Conservation (phyloP, 2,113 vertebrate species). For the Strigops habroptila region DNA sequence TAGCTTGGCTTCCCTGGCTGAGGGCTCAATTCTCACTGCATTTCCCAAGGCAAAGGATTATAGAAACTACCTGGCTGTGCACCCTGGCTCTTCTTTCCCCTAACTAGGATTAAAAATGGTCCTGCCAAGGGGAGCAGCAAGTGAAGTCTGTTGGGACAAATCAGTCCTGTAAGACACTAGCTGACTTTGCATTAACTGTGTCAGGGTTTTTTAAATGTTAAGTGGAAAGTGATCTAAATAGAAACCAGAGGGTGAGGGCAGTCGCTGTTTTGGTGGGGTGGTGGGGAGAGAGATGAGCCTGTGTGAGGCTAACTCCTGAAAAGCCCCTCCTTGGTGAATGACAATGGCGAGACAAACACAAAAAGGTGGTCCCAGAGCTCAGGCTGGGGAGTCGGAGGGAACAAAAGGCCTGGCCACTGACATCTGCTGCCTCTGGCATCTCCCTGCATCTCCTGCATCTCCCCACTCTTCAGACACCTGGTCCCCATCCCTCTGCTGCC, state of each 20-base stretch:
- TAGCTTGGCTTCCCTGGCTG: background rate
- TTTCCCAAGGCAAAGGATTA: background rate
- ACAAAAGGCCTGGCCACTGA: slow-evolving; percentile 75
- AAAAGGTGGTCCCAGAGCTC: slow-evolving; percentile 72
- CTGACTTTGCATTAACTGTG: background rate
- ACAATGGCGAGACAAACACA: slow-evolving; percentile 76
- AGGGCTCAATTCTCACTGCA: background rate
- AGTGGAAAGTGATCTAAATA: slow-evolving; percentile 36
- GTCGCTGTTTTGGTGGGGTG: background rate
- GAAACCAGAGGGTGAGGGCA: slow-evolving; percentile 15
- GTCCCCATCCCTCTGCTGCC: background rate
- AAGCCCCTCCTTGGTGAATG: slow-evolving; percentile 74
- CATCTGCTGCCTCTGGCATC: slow-evolving; percentile 80
- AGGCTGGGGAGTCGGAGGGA: slow-evolving; percentile 30
- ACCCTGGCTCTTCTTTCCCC: background rate
- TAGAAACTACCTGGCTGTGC: background rate
- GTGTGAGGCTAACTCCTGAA: slow-evolving; percentile 45
- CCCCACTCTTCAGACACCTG: slow-evolving; percentile 48
- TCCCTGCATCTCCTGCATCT: slow-evolving; percentile 67
- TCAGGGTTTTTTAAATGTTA: slow-evolving; percentile 9
- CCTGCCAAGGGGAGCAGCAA: background rate
- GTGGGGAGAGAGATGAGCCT: background rate
- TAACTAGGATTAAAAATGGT: background rate
- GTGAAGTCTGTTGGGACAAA: background rate
- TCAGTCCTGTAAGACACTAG: background rate